phyloP scores from a whole-genome alignment of 2,113 vertebrate species.

The Acanthisitta chloris region DNA sequence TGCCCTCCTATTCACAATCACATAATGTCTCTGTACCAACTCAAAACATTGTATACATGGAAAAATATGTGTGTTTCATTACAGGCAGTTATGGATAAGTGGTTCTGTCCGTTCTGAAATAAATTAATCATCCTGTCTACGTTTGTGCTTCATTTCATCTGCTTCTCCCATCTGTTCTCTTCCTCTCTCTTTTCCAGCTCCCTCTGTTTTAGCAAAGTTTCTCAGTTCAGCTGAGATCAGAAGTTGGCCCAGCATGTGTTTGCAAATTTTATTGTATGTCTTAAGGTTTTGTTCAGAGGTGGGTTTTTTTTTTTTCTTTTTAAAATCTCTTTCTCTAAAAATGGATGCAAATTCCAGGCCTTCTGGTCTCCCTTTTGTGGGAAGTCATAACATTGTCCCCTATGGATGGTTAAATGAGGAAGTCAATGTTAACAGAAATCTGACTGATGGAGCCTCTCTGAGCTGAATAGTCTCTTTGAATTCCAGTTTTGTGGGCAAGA shows the following conservation, averaged over 20 bases:
- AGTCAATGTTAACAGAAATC: neutral
- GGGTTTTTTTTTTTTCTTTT: neutral
- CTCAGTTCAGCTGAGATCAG: neutral
- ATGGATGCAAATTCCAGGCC: neutral
- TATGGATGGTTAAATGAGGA: neutral
- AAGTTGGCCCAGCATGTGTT: neutral
- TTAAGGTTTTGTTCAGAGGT: neutral
- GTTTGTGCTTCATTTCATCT: constrained; percentile 13
- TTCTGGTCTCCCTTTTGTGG: neutral
- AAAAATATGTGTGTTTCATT: constrained; percentile 14
- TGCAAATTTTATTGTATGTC: neutral
- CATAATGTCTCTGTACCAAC: neutral
- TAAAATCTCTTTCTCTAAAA: neutral
- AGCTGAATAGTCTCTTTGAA: neutral
- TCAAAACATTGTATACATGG: neutral
- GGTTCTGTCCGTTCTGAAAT: neutral
- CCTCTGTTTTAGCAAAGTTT: neutral
- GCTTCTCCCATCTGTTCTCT: neutral
- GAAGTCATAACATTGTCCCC: neutral
- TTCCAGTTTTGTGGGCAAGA: neutral
- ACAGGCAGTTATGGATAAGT: neutral
- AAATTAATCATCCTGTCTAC: neutral
- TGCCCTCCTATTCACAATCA: neutral
- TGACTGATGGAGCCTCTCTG: neutral
- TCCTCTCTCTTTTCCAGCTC: neutral